Conservation (phyloP, 2,113 vertebrate species). For the Gallinago paraguaiae region DNA sequence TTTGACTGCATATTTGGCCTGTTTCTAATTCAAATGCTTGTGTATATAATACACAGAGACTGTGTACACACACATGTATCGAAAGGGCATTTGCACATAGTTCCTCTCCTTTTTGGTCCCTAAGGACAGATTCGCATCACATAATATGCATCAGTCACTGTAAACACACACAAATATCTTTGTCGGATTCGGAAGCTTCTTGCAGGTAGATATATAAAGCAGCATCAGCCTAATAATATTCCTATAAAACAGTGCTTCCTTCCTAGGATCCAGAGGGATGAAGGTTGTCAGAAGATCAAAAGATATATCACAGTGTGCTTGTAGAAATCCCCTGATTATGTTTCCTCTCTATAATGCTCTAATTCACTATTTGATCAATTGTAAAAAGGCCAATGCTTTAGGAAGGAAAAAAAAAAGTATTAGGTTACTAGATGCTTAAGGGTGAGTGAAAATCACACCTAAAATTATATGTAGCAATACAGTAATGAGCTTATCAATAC, state of each 20-base stretch:
- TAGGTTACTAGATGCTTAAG: slow-evolving; percentile 56
- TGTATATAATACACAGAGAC: background rate
- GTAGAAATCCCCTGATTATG: slow-evolving; percentile 73
- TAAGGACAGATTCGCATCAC: background rate
- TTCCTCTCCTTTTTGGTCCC: background rate
- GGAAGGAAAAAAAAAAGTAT: slow-evolving; percentile 22
- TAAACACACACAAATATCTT: slow-evolving; percentile 25
- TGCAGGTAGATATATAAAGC: slow-evolving; percentile 68
- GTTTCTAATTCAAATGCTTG: slow-evolving; percentile 17
- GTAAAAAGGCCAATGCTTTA: slow-evolving; percentile 57
- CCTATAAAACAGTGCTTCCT: slow-evolving; percentile 68
- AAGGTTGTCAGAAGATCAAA: slow-evolving; percentile 80
- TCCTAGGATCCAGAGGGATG: slow-evolving; percentile 71
- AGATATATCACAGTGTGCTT: slow-evolving; percentile 74
- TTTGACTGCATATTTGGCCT: slow-evolving; percentile 14
- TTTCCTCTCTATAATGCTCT: slow-evolving; percentile 73
- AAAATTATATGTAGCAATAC: slow-evolving; percentile 65
- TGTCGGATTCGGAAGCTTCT: slow-evolving; percentile 18
- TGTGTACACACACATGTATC: background rate
- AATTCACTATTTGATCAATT: slow-evolving; percentile 79
- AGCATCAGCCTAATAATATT: slow-evolving; percentile 74
- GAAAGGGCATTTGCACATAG: background rate
- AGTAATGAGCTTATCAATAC: slow-evolving; percentile 77
- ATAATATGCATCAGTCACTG: slow-evolving; percentile 11
- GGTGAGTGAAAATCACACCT: slow-evolving; percentile 63